Base-by-base conservation (phyloP, 2,888 invertebrate species). In the Caenorhabditis becei region DNA sequence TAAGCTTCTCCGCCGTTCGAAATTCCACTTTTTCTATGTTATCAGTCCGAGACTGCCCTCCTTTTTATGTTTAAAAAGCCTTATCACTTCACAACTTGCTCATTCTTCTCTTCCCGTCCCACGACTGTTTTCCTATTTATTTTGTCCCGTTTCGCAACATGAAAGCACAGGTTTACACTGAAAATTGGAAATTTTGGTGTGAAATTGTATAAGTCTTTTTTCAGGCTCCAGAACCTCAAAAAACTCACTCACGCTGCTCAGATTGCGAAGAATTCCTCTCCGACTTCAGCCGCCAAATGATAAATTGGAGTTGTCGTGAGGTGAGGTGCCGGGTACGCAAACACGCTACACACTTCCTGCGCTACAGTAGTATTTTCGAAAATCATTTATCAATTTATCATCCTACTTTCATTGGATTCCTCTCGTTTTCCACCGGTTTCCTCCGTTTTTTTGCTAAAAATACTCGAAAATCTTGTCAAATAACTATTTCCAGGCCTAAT, bases 251-350 rank as follows among this genome's bases (percentile, higher is more conserved):
- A n/a, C 56, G 44, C 16, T 74, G 74, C 59, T 37, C 28, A 2
- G 26, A 66, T 59, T 75, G 75, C 44, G 53, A 49, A 58, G 35
- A 54, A 1, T 66, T 66, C 54, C 75, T 75, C 18, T 16, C 18
- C 28, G 44, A 66, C 10, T 47, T 75, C 53, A 1, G 18, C 11
- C 53, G 20, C 20, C 66, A 66, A 26, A 75, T 75, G 75, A 66
- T 53, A 75, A 54, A 51, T 37, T 75, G 66, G 66, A 20, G 53
- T 4, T 74, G 26, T 65, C 75, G 75, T 61, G 59, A 75, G 75
- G 75, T 75, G 59, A n/a, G 54, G 41, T 49, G 32, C 23, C 18
- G 2, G 1, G 54, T 59, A 51, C 59, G 66, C 65, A 66, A 59
- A 74, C 65, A 74, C 58, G 1, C 20, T 49, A 35, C 67, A 58